These are phyloP conservation scores for Chesias legatella DNA, from an alignment of 2,888 invertebrate genomes.

Conservation along the genomic window DNA sequence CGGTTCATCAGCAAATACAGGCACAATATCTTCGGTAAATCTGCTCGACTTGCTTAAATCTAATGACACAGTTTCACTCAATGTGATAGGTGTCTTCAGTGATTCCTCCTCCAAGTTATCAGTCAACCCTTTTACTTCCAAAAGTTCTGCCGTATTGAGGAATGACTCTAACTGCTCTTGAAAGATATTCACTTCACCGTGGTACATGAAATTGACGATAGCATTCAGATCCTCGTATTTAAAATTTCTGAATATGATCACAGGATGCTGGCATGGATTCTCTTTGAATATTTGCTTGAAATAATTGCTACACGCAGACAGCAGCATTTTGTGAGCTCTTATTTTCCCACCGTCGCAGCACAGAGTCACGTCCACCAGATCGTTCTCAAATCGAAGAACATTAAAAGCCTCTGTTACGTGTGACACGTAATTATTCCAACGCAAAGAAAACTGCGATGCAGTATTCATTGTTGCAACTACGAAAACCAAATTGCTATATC, in stretches of 20 bases:
- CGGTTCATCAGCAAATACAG: conserved; percentile 61
- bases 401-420: conserved; percentile 91
- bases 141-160: conserved; percentile 87
- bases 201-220: conserved; percentile 90
- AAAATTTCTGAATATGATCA: conserved; percentile 89
- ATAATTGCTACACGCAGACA: conserved; percentile 92
- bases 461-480: conserved; percentile 63
- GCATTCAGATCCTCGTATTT: conserved; percentile 89
- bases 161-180: conserved; percentile 89
- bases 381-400: conserved; percentile 83
- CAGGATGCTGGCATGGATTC: conserved; percentile 89
- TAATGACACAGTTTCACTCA: conserved; percentile 60
- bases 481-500: neutral
- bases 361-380: conserved; percentile 91
- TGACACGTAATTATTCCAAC: conserved; percentile 92
- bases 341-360: conserved; percentile 92
- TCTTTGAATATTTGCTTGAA: conserved; percentile 87
- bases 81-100: conserved; percentile 51
- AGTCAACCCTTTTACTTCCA: conserved; percentile 88
- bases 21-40: conserved; percentile 50
- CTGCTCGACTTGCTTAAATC: conserved; percentile 68
- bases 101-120: conserved; percentile 77
- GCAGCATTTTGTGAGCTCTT: conserved; percentile 90
- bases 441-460: conserved; percentile 90
- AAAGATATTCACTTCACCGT: conserved; percentile 90